phyloP scores from a whole-genome alignment of 2,113 vertebrate genomes.

The Leucosticte australis region DNA sequence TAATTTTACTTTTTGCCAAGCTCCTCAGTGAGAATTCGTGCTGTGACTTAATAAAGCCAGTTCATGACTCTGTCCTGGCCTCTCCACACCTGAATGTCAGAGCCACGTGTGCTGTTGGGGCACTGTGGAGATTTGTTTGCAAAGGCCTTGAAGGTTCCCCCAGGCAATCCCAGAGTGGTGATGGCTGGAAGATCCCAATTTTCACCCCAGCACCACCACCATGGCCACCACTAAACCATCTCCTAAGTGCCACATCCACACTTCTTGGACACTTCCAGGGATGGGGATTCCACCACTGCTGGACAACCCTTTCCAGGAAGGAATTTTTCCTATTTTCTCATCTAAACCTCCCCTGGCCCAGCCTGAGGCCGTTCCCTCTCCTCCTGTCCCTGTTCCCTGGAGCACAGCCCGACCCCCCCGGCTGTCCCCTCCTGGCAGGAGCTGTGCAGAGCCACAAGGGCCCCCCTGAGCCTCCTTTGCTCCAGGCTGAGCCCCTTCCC shows the following conservation, averaged over 20 bases:
- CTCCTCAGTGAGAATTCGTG: neutral
- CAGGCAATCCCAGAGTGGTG: neutral
- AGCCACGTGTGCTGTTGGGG: neutral
- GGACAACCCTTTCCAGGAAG: neutral
- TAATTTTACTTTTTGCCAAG: neutral
- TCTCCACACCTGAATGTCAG: neutral
- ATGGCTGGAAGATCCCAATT: neutral
- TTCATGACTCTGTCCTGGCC: neutral
- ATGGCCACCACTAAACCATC: neutral
- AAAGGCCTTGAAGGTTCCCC: neutral
- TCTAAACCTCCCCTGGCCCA: neutral
- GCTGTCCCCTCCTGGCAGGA: neutral
- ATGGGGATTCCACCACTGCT: neutral
- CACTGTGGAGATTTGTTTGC: neutral
- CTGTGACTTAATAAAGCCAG: neutral
- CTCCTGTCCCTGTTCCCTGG: neutral
- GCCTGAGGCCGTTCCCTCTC: neutral
- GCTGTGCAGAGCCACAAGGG: neutral
- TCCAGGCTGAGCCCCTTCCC: neutral
- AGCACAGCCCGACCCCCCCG: neutral
- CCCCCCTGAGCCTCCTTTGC: neutral
- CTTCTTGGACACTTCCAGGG: neutral
- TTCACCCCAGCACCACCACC: neutral
- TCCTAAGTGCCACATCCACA: neutral
- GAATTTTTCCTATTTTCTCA: neutral